phyloP scores from a whole-genome alignment of 2,888 invertebrate genomes.

The Notocelia uddmanniana region DNA sequence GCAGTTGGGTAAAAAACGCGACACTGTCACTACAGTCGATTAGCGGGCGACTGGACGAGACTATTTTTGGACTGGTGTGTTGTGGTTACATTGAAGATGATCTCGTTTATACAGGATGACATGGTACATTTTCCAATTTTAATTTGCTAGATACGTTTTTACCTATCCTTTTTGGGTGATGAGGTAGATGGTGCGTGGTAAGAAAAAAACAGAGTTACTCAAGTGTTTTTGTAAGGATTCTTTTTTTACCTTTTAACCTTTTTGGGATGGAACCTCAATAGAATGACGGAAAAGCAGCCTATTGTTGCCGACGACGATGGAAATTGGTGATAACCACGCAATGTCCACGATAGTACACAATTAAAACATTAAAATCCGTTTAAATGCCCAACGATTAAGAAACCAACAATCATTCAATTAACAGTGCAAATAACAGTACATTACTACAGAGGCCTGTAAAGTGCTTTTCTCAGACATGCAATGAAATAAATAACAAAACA shows the following conservation, averaged over 20 bases:
- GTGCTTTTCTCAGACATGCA: too few species aligned
- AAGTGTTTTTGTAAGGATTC: too few species aligned
- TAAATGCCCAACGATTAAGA: neutral
- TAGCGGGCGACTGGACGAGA: neutral
- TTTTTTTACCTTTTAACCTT: too few species aligned
- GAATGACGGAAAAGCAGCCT: neutral
- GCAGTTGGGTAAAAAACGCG: too few species aligned
- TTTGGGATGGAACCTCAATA: too few species aligned
- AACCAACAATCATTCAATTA: slow-evolving; percentile 13
- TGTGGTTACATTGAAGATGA: slow-evolving; percentile 6
- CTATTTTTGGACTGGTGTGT: neutral
- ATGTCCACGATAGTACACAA: slow-evolving; percentile 10
- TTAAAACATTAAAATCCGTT: slow-evolving; percentile 30
- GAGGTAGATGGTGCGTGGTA: too few species aligned
- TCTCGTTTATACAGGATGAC: neutral
- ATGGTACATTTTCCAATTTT: neutral
- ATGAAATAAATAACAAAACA: too few species aligned
- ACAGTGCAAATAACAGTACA: neutral
- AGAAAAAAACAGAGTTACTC: too few species aligned
- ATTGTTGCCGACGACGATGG: neutral
- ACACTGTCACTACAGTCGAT: neutral
- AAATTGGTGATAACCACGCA: slow-evolving; percentile 1
- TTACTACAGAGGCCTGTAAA: too few species aligned
- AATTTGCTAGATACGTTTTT: too few species aligned
- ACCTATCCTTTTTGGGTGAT: too few species aligned